Conservation (phyloP, 2,888 invertebrate species). For the Invenusta paracnida region DNA sequence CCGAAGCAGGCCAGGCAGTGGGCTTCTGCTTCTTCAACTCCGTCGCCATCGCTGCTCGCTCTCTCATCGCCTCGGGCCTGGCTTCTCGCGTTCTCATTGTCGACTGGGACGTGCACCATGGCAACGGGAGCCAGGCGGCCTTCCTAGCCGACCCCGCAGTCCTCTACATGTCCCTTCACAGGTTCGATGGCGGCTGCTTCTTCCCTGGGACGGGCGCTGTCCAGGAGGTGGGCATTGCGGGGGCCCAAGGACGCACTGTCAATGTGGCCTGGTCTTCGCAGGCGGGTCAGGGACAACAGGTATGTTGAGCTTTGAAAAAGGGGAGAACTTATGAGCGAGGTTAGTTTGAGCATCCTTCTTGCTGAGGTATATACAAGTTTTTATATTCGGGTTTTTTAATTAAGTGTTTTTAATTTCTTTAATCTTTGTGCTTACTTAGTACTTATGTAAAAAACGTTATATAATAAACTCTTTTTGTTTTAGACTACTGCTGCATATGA, state of each 20-base stretch:
- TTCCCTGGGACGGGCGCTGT: constrained; percentile 98
- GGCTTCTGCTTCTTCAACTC: constrained; percentile 99
- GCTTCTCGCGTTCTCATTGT: constrained; percentile 68
- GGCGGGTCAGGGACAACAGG: too few relatives aligned
- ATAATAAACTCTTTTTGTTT: too few relatives aligned
- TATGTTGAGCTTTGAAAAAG: too few relatives aligned
- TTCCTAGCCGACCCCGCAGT: constrained; percentile 91
- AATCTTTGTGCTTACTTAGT: too few relatives aligned
- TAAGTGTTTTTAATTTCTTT: too few relatives aligned
- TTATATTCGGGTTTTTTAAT: too few relatives aligned
- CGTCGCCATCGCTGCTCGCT: constrained; percentile 85
- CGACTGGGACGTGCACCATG: constrained; percentile 98
- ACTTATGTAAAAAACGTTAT: too few relatives aligned
- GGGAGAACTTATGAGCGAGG: too few relatives aligned
- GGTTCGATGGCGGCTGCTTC: constrained; percentile 98
- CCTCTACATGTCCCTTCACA: constrained; percentile 90
- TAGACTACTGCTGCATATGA: too few relatives aligned
- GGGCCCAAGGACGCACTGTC: constrained; percentile 85
- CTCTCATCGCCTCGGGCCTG: constrained; percentile 65
- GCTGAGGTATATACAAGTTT: too few relatives aligned
- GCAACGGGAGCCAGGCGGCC: constrained; percentile 95
- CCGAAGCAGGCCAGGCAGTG: constrained; percentile 65
- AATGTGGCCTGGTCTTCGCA: constrained; percentile 87
- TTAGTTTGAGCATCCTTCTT: too few relatives aligned
- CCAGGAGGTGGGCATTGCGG: constrained; percentile 79